Conservation (phyloP, 1,140 invertebrate species). For the Sminthurinus signatus region DNA sequence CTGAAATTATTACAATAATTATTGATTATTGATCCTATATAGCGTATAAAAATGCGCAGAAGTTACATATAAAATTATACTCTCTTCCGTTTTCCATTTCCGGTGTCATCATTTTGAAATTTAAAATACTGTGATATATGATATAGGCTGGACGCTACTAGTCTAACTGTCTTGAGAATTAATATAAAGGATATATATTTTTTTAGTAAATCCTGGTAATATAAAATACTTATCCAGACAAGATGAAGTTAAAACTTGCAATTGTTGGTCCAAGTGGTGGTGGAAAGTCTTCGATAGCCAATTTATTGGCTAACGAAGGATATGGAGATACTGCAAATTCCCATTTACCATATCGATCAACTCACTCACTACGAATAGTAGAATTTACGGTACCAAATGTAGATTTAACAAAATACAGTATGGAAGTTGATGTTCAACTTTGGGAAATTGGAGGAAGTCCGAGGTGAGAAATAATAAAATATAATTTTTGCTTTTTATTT, state of each 20-base stretch:
- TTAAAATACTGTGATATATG: not conserved
- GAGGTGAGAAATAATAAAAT: slow-evolving; percentile 11
- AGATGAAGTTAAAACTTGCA: slow-evolving; percentile 37
- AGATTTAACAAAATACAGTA: slow-evolving; percentile 27
- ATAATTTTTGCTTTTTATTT: not conserved
- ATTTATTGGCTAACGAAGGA: slow-evolving; percentile 30
- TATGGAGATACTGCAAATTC: slow-evolving; percentile 14
- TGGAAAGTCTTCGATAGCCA: slow-evolving; percentile 33
- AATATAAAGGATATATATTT: not conserved
- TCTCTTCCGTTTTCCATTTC: no score
- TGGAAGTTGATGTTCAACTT: slow-evolving; percentile 33
- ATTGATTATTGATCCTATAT: no score
- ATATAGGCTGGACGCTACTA: not conserved
- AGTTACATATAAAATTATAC: no score
- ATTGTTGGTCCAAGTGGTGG: slow-evolving; percentile 26
- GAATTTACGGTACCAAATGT: slow-evolving; percentile 27
- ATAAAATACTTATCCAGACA: not conserved
- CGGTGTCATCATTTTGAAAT: not conserved
- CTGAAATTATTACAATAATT: no score
- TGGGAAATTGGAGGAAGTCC: slow-evolving; percentile 41
- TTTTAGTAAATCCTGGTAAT: not conserved
- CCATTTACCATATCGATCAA: slow-evolving; percentile 30
- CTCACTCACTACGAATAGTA: slow-evolving; percentile 34
- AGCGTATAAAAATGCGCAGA: no score
- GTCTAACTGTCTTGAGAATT: not conserved